Conservation (phyloP, 2,797 vertebrate genomes). For the Prionace glauca region DNA sequence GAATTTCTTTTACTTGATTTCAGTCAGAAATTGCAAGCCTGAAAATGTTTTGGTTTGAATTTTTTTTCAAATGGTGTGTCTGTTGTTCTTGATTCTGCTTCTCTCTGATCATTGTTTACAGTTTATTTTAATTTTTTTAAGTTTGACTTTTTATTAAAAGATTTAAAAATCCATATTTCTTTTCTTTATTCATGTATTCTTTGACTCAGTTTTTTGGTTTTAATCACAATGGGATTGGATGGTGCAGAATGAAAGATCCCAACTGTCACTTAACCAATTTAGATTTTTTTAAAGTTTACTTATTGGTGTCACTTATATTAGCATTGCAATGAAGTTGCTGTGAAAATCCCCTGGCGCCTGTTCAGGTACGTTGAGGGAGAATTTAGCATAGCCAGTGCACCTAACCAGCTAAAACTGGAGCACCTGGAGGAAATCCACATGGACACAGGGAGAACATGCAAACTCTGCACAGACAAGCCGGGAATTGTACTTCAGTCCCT, state of each 20-base stretch:
- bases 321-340: too few relatives aligned
- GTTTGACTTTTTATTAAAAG: constrained; percentile 34
- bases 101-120: neutral
- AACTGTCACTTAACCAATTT: neutral
- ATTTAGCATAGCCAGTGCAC: too few relatives aligned
- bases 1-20: constrained; percentile 48
- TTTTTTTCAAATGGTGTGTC: constrained; percentile 5
- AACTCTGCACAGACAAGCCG: too few relatives aligned
- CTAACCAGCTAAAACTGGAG: too few relatives aligned
- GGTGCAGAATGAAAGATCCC: neutral
- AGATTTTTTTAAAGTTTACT: neutral
- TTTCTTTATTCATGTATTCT: constrained; percentile 26
- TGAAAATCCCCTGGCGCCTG: too few relatives aligned
- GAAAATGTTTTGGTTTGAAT: constrained; percentile 4
- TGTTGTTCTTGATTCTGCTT: constrained; percentile 14
- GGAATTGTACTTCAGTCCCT: too few relatives aligned
- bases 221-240: constrained; percentile 9
- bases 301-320: too few relatives aligned
- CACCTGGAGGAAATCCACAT: too few relatives aligned
- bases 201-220: neutral
- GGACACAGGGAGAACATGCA: too few relatives aligned
- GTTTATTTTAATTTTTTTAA: constrained; percentile 26
- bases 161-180: constrained; percentile 20
- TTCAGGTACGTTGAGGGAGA: too few relatives aligned
- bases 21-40: neutral